A percentile compares a stretch with the other conserved stretches of the same genome.
Conservation (phyloP, 2,888 invertebrate species). For the Zaprionus lineosus region DNA sequence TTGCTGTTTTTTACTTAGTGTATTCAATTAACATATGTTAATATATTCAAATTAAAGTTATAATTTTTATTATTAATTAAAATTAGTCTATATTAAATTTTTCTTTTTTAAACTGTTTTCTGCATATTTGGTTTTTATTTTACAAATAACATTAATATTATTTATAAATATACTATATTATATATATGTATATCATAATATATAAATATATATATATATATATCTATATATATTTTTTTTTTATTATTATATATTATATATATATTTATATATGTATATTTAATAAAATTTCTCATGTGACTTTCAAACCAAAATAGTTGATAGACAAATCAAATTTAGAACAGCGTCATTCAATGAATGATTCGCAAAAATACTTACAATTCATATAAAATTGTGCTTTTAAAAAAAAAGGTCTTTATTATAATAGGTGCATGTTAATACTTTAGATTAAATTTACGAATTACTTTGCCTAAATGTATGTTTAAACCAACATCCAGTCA, state of each 20-base stretch:
- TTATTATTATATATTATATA: slow-evolving; percentile 34
- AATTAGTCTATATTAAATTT: slow-evolving; percentile 44
- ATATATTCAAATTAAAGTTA: slow-evolving; percentile 66
- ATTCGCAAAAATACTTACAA: no score
- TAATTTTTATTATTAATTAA: slow-evolving; percentile 43
- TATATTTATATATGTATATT: no score
- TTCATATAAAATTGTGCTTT: no score
- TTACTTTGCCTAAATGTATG: no score
- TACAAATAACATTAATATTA: no score
- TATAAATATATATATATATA: no score
- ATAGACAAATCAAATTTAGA: slow-evolving; percentile 39
- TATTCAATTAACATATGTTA: slow-evolving; percentile 65
- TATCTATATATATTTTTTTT: slow-evolving; percentile 1
- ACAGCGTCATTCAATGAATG: slow-evolving; percentile 27
- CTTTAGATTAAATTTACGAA: no score
- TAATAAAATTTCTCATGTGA: slow-evolving; percentile 64
- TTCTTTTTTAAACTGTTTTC: slow-evolving; percentile 28
- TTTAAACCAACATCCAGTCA: no score
- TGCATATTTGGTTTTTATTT: slow-evolving; percentile 3
- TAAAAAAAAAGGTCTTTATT: no score
- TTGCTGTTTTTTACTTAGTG: slow-evolving; percentile 62
- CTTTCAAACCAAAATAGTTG: slow-evolving; percentile 54
- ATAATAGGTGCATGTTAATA: no score
- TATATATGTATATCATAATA: no score
- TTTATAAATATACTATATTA: no score